Base-by-base conservation (phyloP, 2,797 vertebrate species). In the Thripadectes ignobilis region DNA sequence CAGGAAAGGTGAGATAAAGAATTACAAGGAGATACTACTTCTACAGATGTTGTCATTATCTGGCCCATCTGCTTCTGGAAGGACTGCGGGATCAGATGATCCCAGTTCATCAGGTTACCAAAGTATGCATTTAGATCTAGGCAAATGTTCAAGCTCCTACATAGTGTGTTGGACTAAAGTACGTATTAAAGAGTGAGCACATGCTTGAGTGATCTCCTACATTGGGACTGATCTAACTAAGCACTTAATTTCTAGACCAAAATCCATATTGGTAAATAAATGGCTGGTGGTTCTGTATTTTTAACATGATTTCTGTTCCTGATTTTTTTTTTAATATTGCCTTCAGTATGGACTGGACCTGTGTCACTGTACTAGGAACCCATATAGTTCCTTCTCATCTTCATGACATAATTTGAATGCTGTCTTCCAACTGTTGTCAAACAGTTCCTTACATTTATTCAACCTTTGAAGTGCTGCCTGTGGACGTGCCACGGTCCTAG, bases 381-480 rank as follows among this genome's bases (percentile, higher is more conserved):
- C 14, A 14, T 21, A 58, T 21, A 34, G 26, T 66, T 43, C 6
- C 82, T 95, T 89, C 43, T 69, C 20, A 38, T 90, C 34, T 85
- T 73, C 29, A 51, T 88, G 73, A 54, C 61, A 39, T 24, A 39
- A 51, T 61, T 49, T 49, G 41, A 32, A n/a, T 66, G 34, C 34
- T 83, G 87, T 67, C 54, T 55, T 92, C 39, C 26, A 78, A 61
- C 41, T 80, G 82, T 66, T 75, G 84, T 86, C 76, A 94, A 72
- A 88, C 90, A 66, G 52, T 36, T 86, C 62, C 59, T 63, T 77
- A 20, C 73, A 92, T 71, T 95, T 92, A 80, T 54, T 94, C 78
- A 75, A 43, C 84, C 54, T 78, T 96, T 63, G 51, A 68, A 92
- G 32, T 88, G 41, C 78, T 94, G 91, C 88, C 72, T 85, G 61